phyloP scores from a whole-genome alignment of 2,113 vertebrate genomes.

The Oreamnos americanus region DNA sequence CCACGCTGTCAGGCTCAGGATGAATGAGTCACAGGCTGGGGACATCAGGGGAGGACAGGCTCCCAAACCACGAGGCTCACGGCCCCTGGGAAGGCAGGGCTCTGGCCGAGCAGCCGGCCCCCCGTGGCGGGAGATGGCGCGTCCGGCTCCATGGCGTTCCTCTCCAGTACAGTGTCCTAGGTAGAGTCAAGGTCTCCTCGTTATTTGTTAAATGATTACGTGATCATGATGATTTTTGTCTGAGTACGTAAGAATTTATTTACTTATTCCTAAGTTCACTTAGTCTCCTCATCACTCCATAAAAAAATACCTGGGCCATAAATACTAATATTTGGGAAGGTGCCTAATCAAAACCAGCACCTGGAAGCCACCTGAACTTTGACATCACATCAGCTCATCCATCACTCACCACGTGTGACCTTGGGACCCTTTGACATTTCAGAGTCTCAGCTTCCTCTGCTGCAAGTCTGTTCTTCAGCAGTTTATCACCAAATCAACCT shows the following conservation, averaged over 20 bases:
- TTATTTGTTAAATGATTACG: background rate
- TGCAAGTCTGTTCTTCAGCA: no score
- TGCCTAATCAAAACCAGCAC: background rate
- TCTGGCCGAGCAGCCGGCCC: background rate
- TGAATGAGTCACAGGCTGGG: rapidly evolving
- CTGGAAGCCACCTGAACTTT: no score
- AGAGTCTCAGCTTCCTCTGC: background rate
- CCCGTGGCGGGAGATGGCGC: rapidly evolving
- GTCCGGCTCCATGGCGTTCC: rapidly evolving
- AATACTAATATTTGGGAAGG: background rate
- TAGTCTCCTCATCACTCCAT: background rate
- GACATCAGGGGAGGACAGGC: rapidly evolving
- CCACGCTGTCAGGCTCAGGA: background rate
- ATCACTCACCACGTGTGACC: background rate
- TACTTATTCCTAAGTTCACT: no score
- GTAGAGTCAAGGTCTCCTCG: background rate
- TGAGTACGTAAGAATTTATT: background rate
- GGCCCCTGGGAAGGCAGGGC: background rate
- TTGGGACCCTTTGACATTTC: background rate
- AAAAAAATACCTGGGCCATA: background rate
- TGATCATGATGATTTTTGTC: background rate
- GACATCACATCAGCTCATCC: no score
- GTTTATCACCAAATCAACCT: background rate
- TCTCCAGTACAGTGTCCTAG: background rate
- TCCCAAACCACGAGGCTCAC: rapidly evolving